A percentile compares a stretch with the other conserved stretches of the same genome.
These are phyloP conservation scores for Cariama cristata DNA, from an alignment of 2,113 vertebrate species.

Conservation along the genomic window DNA sequence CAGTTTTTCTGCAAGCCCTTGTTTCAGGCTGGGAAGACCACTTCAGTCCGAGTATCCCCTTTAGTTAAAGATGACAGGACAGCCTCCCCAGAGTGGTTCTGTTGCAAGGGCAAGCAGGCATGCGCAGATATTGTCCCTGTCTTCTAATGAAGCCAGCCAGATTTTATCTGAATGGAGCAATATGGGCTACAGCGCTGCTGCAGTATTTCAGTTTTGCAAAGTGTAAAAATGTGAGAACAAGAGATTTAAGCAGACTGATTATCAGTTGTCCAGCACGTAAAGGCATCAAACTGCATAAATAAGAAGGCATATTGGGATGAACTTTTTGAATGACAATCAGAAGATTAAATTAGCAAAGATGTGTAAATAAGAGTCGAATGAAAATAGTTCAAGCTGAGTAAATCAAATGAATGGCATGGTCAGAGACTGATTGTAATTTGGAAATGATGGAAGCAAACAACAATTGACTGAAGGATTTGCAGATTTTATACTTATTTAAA, in stretches of 20 bases:
- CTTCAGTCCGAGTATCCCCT: background rate
- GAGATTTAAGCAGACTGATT: background rate
- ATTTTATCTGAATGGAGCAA: background rate
- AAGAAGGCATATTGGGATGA: background rate
- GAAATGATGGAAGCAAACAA: constrained; percentile 20
- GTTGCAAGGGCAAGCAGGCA: background rate
- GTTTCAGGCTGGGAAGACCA: background rate
- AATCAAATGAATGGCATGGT: constrained; percentile 47
- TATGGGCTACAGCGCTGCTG: background rate
- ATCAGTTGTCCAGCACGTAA: background rate
- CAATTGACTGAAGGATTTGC: constrained; percentile 10
- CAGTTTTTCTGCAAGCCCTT: background rate
- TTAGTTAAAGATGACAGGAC: background rate
- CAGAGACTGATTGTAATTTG: constrained; percentile 36
- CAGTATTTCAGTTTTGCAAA: background rate
- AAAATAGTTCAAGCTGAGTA: constrained; percentile 48
- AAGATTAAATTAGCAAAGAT: constrained; percentile 43
- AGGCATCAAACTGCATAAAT: constrained; percentile 17
- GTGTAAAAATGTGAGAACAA: background rate
- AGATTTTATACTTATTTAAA: background rate
- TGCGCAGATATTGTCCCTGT: background rate
- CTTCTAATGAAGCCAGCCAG: background rate
- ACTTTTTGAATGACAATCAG: constrained; percentile 26
- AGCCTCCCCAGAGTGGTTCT: background rate
- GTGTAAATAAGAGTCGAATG: background rate